Percentiles rank a stretch among this genome's conserved stretches.
These are phyloP conservation scores for Asbolus verrucosus DNA, from an alignment of 1,140 invertebrate species.

Conservation along the genomic window DNA sequence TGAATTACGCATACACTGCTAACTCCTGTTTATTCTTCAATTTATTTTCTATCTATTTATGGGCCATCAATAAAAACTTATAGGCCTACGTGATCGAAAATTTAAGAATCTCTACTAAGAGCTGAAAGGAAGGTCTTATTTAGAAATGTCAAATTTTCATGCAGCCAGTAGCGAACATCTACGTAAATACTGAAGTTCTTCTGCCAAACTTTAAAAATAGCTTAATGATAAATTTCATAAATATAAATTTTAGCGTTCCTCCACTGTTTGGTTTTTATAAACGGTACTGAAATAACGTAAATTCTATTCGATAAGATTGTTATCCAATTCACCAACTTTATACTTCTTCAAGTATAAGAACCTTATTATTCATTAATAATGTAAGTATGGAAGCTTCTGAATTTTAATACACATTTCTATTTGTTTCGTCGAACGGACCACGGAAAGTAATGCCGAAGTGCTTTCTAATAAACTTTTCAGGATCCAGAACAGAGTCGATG, in stretches of 20 bases:
- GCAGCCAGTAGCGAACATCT: too few species aligned
- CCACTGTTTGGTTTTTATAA: not conserved
- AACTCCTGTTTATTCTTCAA: too few species aligned
- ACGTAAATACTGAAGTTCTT: conserved; percentile 11
- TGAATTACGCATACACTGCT: not conserved
- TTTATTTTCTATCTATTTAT: too few species aligned
- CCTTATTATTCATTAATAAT: too few species aligned
- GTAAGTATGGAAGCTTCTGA: too few species aligned
- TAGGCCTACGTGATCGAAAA: not conserved
- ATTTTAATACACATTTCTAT: too few species aligned
- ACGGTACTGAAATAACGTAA: not conserved
- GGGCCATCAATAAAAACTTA: not conserved
- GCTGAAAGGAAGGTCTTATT: conserved; percentile 12
- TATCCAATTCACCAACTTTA: not conserved
- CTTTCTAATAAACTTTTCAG: not conserved
- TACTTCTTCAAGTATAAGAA: not conserved
- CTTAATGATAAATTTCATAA: conserved; percentile 5
- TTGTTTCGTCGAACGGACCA: too few species aligned
- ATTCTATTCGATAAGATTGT: not conserved
- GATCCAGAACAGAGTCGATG: conserved; percentile 3
- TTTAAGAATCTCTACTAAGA: not conserved
- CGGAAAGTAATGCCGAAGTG: too few species aligned
- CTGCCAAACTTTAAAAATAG: conserved; percentile 26
- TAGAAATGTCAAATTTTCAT: conserved; percentile 27
- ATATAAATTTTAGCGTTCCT: conserved; percentile 19